phyloP scores from a whole-genome alignment of 2,888 invertebrate genomes.

The Temnothorax rugatulus region DNA sequence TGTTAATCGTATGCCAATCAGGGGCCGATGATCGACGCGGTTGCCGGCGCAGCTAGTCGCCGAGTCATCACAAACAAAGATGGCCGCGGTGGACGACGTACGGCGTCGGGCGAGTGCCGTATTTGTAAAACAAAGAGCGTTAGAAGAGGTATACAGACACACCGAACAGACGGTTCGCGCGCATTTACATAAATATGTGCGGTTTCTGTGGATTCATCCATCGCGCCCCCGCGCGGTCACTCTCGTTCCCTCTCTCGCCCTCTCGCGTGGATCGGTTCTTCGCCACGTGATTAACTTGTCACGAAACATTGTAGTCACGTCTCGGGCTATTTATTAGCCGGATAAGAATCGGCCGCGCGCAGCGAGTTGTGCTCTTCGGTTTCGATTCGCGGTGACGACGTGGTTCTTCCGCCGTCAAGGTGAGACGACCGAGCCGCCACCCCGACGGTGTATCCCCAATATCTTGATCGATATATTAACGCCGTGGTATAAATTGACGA shows the following conservation, averaged over 20 bases:
- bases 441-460: slow-evolving; percentile 18
- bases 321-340: slow-evolving; percentile 83
- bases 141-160: slow-evolving; percentile 40
- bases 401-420: slow-evolving; percentile 49
- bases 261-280: slow-evolving; percentile 70
- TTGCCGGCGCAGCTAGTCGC: slow-evolving; percentile 53
- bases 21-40: slow-evolving; percentile 70
- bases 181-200: slow-evolving; percentile 84
- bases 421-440: slow-evolving; percentile 36
- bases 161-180: slow-evolving; percentile 39
- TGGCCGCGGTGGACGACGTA: slow-evolving; percentile 70
- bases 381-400: slow-evolving; percentile 63
- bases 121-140: slow-evolving; percentile 78
- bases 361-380: slow-evolving; percentile 60
- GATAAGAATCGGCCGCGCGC: slow-evolving; percentile 72
- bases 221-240: slow-evolving; percentile 50
- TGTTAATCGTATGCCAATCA: slow-evolving; percentile 76
- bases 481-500: slow-evolving; percentile 3
- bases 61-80: slow-evolving; percentile 72
- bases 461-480: slow-evolving; percentile 41
- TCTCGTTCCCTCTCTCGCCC: slow-evolving; percentile 18
- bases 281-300: slow-evolving; percentile 84
- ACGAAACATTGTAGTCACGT: slow-evolving; percentile 84
- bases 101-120: slow-evolving; percentile 67
- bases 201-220: slow-evolving; percentile 82